phyloP scores from a whole-genome alignment of 2,113 vertebrate genomes.

The Atherinomorus stipes region DNA sequence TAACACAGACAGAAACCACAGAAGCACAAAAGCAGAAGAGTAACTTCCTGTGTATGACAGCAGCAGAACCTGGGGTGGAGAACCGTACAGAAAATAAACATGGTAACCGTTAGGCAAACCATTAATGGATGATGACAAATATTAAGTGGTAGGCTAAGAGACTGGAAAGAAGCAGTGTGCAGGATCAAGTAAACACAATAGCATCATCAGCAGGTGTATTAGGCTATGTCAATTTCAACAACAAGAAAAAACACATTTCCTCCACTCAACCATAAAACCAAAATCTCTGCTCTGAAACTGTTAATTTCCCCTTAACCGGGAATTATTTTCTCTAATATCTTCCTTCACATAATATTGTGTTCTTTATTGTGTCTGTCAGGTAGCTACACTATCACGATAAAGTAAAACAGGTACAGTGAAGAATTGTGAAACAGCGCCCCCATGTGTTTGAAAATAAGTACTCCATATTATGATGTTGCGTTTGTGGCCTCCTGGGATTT shows the following conservation, averaged over 20 bases:
- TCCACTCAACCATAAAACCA: not conserved
- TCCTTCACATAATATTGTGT: not conserved
- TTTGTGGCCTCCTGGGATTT: not conserved
- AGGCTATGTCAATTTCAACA: not conserved
- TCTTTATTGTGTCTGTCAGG: not conserved
- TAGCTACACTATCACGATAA: too few relatives aligned
- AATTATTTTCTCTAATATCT: slow-evolving; percentile 22
- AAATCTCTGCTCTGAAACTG: not conserved
- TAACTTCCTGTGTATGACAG: slow-evolving; percentile 77
- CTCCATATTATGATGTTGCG: not conserved
- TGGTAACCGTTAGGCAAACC: not conserved
- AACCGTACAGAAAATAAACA: slow-evolving; percentile 39
- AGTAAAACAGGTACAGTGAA: not conserved
- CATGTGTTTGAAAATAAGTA: slow-evolving; percentile 11
- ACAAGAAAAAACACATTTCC: not conserved
- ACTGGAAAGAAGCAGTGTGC: not conserved
- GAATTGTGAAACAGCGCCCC: slow-evolving; percentile 47
- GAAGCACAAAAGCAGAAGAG: slow-evolving; percentile 79
- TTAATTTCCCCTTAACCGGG: not conserved
- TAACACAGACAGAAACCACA: slow-evolving; percentile 74
- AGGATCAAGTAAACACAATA: not conserved
- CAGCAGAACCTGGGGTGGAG: slow-evolving; percentile 54
- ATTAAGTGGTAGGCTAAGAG: not conserved
- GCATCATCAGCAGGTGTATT: slow-evolving; percentile 5
- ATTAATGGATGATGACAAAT: not conserved